These are phyloP conservation scores for Oscheius sp. DNA, from an alignment of 2,888 invertebrate species.

Conservation along the genomic window DNA sequence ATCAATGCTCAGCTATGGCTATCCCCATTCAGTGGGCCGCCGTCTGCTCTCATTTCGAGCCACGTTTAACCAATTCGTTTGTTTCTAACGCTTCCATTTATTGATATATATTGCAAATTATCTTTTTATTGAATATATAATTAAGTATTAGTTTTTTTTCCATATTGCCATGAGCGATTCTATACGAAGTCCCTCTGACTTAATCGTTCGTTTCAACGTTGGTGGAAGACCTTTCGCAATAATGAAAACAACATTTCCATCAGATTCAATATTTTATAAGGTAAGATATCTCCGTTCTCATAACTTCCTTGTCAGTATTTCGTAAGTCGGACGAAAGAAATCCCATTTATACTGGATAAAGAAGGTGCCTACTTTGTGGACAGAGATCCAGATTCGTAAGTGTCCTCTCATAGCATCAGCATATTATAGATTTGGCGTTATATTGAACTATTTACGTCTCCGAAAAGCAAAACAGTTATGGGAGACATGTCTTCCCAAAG, in stretches of 20 bases:
- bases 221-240: slow-evolving; percentile 56
- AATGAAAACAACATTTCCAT: slow-evolving; percentile 45
- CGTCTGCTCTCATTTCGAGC: slow-evolving; percentile 25
- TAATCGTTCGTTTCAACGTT: slow-evolving; percentile 63
- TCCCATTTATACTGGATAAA: slow-evolving; percentile 56
- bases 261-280: slow-evolving; percentile 51
- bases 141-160: background rate
- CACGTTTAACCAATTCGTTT: slow-evolving; percentile 17
- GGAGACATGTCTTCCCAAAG: slow-evolving; percentile 69
- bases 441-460: slow-evolving; percentile 68
- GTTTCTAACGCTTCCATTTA: slow-evolving; percentile 15
- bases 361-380: slow-evolving; percentile 67
- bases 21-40: slow-evolving; percentile 25
- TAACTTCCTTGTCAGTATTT: slow-evolving; percentile 60
- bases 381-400: slow-evolving; percentile 63
- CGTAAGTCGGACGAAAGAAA: slow-evolving; percentile 53
- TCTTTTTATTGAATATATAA: background rate
- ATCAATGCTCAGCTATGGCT: slow-evolving; percentile 28
- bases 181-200: background rate
- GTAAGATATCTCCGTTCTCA: slow-evolving; percentile 30
- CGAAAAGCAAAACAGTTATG: slow-evolving; percentile 60
- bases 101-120: slow-evolving; percentile 8
- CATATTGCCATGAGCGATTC: background rate
- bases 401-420: background rate
- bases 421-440: slow-evolving; percentile 59